phyloP scores from a whole-genome alignment of 2,113 vertebrate genomes.

The Pimephales promelas region DNA sequence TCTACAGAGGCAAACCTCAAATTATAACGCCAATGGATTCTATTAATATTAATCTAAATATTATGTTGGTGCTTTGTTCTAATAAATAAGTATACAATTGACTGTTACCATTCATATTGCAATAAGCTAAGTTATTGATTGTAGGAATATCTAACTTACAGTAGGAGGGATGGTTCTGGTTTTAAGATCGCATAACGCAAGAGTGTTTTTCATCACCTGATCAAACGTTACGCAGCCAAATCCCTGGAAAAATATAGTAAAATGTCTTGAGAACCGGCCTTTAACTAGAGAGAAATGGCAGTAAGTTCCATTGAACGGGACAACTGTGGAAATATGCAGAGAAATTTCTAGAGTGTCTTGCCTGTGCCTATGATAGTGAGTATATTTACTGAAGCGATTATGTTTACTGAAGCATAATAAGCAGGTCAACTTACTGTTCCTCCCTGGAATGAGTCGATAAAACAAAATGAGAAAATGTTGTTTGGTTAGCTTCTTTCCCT shows the following conservation, averaged over 20 bases:
- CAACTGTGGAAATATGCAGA: constrained; percentile 5
- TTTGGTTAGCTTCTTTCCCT: neutral
- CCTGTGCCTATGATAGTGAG: neutral
- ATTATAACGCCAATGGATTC: neutral
- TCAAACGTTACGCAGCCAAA: neutral
- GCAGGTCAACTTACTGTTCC: constrained; percentile 3
- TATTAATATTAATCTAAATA: neutral
- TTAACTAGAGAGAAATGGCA: neutral
- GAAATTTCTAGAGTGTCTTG: constrained; percentile 34
- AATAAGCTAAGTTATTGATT: neutral
- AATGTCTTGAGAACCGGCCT: neutral
- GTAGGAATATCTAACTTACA: neutral
- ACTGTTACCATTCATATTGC: neutral
- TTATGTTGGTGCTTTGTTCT: neutral
- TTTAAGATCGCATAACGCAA: neutral
- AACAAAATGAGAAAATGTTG: neutral
- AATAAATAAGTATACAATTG: no score
- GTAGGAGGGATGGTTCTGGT: neutral
- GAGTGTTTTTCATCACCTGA: neutral
- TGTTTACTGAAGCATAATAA: neutral
- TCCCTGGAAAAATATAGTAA: neutral
- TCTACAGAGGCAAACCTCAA: neutral
- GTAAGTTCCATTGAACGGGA: neutral
- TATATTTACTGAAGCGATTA: neutral
- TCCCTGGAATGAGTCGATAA: neutral